phyloP scores from a whole-genome alignment of 2,797 vertebrate species.

The Squalus acanthias region DNA sequence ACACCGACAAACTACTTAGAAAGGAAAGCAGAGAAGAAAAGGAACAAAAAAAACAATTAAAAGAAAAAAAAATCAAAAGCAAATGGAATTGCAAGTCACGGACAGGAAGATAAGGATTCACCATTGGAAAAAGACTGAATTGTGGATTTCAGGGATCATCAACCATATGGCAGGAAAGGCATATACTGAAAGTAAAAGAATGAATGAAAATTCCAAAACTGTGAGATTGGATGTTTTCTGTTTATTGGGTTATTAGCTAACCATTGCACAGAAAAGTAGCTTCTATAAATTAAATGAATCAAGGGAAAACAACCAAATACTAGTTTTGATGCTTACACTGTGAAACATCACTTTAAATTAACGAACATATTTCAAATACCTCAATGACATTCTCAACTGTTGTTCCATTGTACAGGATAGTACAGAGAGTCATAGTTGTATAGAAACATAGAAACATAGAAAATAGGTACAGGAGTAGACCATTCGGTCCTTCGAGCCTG shows the following conservation, averaged over 20 bases:
- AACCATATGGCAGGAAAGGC: not conserved
- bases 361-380: not conserved
- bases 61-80: not conserved
- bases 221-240: not conserved
- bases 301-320: not conserved
- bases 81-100: not conserved
- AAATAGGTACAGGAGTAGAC: too few relatives aligned
- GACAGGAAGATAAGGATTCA: not conserved
- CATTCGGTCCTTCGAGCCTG: too few relatives aligned
- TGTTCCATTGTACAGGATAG: not conserved
- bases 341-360: not conserved
- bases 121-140: not conserved
- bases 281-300: not conserved
- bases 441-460: too few relatives aligned
- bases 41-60: not conserved
- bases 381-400: not conserved
- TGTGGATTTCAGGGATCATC: not conserved
- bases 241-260: not conserved
- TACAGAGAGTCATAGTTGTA: not conserved
- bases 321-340: not conserved
- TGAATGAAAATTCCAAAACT: not conserved
- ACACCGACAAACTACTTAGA: not conserved
- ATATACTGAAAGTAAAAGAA: not conserved
- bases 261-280: not conserved
- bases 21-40: not conserved